Percentiles rank a stretch among this genome's conserved stretches.
These are phyloP conservation scores for Heterodera schachtii DNA, from an alignment of 1,140 invertebrate species.

Conservation along the genomic window DNA sequence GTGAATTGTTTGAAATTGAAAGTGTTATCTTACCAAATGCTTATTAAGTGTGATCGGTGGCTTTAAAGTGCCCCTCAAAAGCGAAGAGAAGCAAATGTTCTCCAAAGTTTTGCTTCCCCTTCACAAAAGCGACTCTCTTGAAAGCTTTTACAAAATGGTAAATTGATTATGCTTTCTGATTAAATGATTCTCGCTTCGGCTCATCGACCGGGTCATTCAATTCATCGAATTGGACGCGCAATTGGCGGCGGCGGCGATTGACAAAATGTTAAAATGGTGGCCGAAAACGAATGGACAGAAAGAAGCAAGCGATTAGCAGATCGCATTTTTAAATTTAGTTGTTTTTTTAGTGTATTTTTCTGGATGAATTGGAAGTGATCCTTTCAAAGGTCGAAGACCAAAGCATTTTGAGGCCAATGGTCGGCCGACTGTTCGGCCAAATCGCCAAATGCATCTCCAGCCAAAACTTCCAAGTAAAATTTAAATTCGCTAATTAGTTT, in stretches of 20 bases:
- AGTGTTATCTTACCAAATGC: not conserved
- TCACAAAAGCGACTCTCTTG: slow-evolving; percentile 10
- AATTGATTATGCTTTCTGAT: not conserved
- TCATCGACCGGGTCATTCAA: slow-evolving; percentile 2
- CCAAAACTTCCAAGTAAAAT: slow-evolving; percentile 13
- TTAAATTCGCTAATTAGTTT: not conserved
- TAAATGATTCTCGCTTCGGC: slow-evolving; percentile 4
- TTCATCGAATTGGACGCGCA: slow-evolving; percentile 13
- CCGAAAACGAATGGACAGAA: slow-evolving; percentile 13
- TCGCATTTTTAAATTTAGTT: not conserved
- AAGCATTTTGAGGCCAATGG: not conserved
- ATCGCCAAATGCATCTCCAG: slow-evolving; percentile 20
- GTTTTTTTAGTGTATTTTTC: slow-evolving; percentile 18
- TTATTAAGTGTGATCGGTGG: slow-evolving; percentile 18
- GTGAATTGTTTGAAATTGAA: not conserved
- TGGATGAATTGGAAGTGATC: slow-evolving; percentile 9
- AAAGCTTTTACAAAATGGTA: slow-evolving; percentile 5
- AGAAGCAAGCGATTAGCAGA: slow-evolving; percentile 4
- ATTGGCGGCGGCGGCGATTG: not conserved
- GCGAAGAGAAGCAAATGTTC: slow-evolving; percentile 16
- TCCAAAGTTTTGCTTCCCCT: slow-evolving; percentile 21
- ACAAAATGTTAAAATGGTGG: slow-evolving; percentile 16
- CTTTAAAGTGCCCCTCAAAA: slow-evolving; percentile 21
- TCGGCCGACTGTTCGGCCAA: slow-evolving; percentile 6
- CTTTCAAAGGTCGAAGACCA: slow-evolving; percentile 1